Percentiles rank a stretch among this genome's conserved stretches.
Conservation (phyloP, 1,140 invertebrate species). For the Zaprionus ornatus region DNA sequence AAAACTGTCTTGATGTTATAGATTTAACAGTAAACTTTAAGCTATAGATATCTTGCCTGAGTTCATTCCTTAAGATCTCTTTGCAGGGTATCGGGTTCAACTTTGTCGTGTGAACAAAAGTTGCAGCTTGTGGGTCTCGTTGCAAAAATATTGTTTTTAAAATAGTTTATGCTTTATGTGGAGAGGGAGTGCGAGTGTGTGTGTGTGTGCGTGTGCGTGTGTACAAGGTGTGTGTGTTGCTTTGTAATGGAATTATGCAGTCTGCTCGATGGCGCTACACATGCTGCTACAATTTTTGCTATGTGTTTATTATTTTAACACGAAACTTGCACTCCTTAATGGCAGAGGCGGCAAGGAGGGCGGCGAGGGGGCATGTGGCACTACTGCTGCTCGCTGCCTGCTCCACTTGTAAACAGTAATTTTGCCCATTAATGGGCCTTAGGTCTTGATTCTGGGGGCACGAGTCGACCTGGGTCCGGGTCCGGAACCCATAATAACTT, state of each 20-base stretch:
- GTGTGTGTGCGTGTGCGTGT: background rate
- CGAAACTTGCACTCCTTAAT: constrained; percentile 73
- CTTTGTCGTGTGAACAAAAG: constrained; percentile 69
- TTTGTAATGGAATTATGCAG: constrained; percentile 74
- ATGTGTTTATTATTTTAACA: constrained; percentile 83
- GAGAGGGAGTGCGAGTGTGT: background rate
- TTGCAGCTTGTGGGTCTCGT: constrained; percentile 42
- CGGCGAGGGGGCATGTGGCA: background rate
- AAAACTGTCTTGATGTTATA: background rate
- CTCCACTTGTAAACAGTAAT: constrained; percentile 80
- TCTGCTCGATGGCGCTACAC: constrained; percentile 17
- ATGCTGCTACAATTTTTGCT: constrained; percentile 77
- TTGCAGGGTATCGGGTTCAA: constrained; percentile 23
- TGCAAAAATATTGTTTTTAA: constrained; percentile 73
- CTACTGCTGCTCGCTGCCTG: constrained; percentile 28
- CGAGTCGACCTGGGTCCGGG: constrained; percentile 12
- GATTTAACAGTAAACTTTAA: background rate
- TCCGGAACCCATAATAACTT: constrained; percentile 55
- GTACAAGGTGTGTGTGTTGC: constrained; percentile 29
- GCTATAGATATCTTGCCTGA: background rate
- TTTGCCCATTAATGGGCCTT: constrained; percentile 77
- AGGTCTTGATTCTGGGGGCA: constrained; percentile 24
- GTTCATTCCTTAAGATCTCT: background rate
- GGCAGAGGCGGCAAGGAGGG: background rate
- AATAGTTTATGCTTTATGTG: constrained; percentile 61